These are phyloP conservation scores for Chrysomela aeneicollis DNA, from an alignment of 2,888 invertebrate genomes.

Conservation along the genomic window DNA sequence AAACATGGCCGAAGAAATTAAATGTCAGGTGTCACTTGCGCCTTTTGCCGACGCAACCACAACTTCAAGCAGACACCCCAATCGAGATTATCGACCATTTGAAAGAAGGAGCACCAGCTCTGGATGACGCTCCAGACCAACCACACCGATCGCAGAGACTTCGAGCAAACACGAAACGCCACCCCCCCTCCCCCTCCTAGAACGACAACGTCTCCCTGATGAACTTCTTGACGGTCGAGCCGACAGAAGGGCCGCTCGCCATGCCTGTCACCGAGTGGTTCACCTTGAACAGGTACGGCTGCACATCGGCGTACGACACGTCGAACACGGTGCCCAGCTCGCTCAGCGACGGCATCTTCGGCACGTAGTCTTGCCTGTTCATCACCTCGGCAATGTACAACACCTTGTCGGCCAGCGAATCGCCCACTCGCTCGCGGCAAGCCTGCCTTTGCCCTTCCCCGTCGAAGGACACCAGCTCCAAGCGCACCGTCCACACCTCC, in stretches of 20 bases:
- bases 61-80: too few species aligned
- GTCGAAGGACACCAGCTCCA: slow-evolving; percentile 86
- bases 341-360: slow-evolving; percentile 92
- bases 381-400: slow-evolving; percentile 94
- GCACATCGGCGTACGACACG: slow-evolving; percentile 90
- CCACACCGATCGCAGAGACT: too few species aligned
- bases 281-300: slow-evolving; percentile 96
- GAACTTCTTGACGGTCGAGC: slow-evolving; percentile 89
- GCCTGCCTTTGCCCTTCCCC: slow-evolving; percentile 88
- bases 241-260: slow-evolving; percentile 76
- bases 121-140: too few species aligned
- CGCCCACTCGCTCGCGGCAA: slow-evolving; percentile 87
- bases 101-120: too few species aligned
- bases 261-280: slow-evolving; percentile 83
- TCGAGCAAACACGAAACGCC: too few species aligned
- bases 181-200: slow-evolving; percentile 59
- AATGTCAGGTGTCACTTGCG: too few species aligned
- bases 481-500: slow-evolving; percentile 97
- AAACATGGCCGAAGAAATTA: too few species aligned
- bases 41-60: too few species aligned
- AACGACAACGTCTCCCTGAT: slow-evolving; percentile 85
- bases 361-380: slow-evolving; percentile 95
- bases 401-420: slow-evolving; percentile 90
- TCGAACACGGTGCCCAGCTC: slow-evolving; percentile 96
- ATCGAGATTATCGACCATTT: too few species aligned